Base-by-base conservation (phyloP, 2,888 invertebrate genomes). In the Maniola hyperantus region DNA sequence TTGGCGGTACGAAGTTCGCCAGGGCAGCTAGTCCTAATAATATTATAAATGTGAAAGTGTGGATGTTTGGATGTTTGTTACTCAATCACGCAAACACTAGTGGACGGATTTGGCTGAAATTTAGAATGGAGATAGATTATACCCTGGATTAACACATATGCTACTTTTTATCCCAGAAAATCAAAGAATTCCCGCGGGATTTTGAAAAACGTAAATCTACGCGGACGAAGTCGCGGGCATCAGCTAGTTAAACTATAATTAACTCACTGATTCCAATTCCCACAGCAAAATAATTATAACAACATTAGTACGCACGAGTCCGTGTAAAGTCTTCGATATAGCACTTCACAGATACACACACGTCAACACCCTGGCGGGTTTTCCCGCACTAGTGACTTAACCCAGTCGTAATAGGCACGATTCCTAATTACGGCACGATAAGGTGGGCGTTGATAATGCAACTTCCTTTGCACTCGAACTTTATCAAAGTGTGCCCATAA, bases 391-490 rank as follows among this genome's bases (percentile, higher is more conserved):
- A 63, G 34, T 63, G 63, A 63, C 54, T 62, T 42, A 42, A 34
- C 34, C 20, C 26, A 62, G 62, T 42, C 62, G 42, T 63, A 15
- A 55, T 26, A 26, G 26, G 26, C 20, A 55, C 63, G 34, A 63
- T 46, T 63, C 54, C 55, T 63, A 63, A 63, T 63, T 63, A 63
- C 63, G 4, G 26, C 13, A 34, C 46, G 63, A 63, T 68, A 72
- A 66, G 26, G 54, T 48, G 73, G 65, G 64, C 64, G 51, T 26
- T 71, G 79, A 84, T 83, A 83, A 72, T 77, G 74, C 73, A 74
- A 78, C 73, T 80, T 80, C 79, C 77, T 76, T 72, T 74, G 67
- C 72, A 59, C 33, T 63, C 62, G 26, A 34, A 53, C 26, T 46
- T 65, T 68, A 65, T 65, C 65, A 18, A 55, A 46, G 34, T 55